Conservation (phyloP, 30 jellyfish, hydroid and myxozoan genomes). For the Cassiopea xamachana region DNA sequence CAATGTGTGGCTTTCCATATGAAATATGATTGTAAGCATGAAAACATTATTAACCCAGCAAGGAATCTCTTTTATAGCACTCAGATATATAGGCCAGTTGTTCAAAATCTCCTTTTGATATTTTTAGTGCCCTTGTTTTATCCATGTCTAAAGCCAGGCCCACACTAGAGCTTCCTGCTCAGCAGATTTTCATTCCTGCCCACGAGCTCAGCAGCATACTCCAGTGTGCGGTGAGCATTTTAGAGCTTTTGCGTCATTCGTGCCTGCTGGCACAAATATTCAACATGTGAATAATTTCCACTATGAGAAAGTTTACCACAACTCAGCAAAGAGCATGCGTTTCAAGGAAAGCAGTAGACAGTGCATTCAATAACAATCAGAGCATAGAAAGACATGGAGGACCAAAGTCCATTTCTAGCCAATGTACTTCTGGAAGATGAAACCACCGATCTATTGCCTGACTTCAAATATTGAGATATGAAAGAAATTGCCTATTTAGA, state of each 20-base stretch:
- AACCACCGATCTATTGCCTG: too few species aligned
- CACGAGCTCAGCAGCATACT: neutral
- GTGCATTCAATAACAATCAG: too few species aligned
- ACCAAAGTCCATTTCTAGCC: too few species aligned
- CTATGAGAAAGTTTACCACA: too few species aligned
- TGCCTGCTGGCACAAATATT: too few species aligned
- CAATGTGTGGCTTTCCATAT: slow-evolving; percentile 25
- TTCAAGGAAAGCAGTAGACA: too few species aligned
- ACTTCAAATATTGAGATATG: too few species aligned
- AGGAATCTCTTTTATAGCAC: neutral
- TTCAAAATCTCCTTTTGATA: slow-evolving; percentile 29
- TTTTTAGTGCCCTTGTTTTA: slow-evolving; percentile 51
- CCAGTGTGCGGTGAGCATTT: neutral
- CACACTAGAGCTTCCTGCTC: slow-evolving; percentile 64
- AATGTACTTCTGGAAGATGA: too few species aligned
- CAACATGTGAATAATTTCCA: too few species aligned
- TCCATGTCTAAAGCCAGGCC: slow-evolving; percentile 32
- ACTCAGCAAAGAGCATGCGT: too few species aligned
- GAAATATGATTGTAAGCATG: neutral
- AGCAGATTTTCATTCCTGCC: slow-evolving; percentile 6
- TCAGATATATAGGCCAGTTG: neutral
- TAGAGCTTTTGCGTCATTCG: neutral
- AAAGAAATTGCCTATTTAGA: too few species aligned
- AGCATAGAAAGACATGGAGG: too few species aligned
- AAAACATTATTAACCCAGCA: slow-evolving; percentile 47